Evolutionary conservation across 2,113 vertebrate genomes (phyloP).

Genomic region (Pardalotus punctatus): DNA sequence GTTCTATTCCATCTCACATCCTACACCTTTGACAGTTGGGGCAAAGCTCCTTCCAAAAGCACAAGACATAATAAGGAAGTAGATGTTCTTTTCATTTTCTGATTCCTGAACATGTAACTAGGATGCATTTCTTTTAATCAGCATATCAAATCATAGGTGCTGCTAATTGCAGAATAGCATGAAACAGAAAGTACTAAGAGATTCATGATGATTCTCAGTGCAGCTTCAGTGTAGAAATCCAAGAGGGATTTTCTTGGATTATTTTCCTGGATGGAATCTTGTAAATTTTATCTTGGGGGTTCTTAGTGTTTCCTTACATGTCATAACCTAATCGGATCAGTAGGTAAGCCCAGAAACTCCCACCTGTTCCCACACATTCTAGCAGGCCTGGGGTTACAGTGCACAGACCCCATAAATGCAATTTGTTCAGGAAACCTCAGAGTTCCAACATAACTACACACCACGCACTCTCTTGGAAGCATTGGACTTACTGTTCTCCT

Average conservation of each 20-base stretch:
- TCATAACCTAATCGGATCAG: background rate
- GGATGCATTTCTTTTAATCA: background rate
- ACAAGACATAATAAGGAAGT: background rate
- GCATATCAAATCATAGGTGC: background rate
- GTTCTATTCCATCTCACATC: background rate
- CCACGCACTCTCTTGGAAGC: background rate
- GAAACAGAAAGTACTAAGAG: background rate
- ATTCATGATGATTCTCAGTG: background rate
- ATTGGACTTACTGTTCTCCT: background rate
- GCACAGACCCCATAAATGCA: background rate
- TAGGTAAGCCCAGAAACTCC: background rate
- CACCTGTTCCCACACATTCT: background rate
- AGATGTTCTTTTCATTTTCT: background rate
- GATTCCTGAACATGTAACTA: background rate
- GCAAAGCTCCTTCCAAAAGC: background rate
- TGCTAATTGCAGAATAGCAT: background rate
- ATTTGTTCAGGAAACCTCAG: background rate
- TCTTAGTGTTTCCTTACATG: background rate
- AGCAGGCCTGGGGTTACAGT: background rate
- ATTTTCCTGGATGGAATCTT: background rate
- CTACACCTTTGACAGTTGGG: background rate
- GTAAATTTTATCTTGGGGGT: background rate
- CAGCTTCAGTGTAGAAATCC: background rate
- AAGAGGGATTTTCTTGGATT: background rate
- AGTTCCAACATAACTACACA: background rate